Evolutionary conservation across 2,113 vertebrate genomes (phyloP), one percentile per base, ranked within the genome.

Genomic region (Diadophis punctatus): DNA sequence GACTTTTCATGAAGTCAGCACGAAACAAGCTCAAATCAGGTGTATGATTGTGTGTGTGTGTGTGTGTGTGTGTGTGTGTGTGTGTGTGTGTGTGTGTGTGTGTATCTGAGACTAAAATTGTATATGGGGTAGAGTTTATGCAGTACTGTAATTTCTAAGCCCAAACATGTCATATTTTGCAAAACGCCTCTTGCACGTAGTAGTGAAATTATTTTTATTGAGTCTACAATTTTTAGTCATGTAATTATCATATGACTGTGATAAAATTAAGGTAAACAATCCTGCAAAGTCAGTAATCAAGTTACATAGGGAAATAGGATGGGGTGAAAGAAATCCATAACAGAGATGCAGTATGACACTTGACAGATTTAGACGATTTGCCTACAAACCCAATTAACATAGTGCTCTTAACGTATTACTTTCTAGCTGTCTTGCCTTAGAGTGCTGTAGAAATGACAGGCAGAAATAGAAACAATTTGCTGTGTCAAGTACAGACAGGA

Each of bases 401-500:
- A 49, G 0, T 0, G 9, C 2, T 49, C 12, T n/a, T 43, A 2
- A 12, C 0, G 0, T 7, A 14, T 0, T 22, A 1, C 74, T 25
- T 22, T 90, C 43, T 53, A 92, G 8, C 39, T 25, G 0, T 8
- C 90, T 91, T 55, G 84, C 43, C 86, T 91, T 60, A 34, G 58
- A 60, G 39, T 51, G 8, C 53, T 60, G 12, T 58, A n/a, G 23
- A 68, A 4, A 30, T 85, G 43, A 9, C 27, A 0, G n/a, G n/a
- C 25, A 68, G 1, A 16, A 8, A 7, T 10, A 49, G 84, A 91
- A 49, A 27, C 90, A 91, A 55, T 51, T 91, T 85, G 34, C 25
- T 85, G 52, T 56, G 34, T 90, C n/a, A 43, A 43, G 34, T 39
- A n/a, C 34, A 43, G 80, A 14, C 39, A 46, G 34, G 74, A 22